phyloP scores from a whole-genome alignment of 92 coral and sea anemone species.

The Umimayanthus kanabou region DNA sequence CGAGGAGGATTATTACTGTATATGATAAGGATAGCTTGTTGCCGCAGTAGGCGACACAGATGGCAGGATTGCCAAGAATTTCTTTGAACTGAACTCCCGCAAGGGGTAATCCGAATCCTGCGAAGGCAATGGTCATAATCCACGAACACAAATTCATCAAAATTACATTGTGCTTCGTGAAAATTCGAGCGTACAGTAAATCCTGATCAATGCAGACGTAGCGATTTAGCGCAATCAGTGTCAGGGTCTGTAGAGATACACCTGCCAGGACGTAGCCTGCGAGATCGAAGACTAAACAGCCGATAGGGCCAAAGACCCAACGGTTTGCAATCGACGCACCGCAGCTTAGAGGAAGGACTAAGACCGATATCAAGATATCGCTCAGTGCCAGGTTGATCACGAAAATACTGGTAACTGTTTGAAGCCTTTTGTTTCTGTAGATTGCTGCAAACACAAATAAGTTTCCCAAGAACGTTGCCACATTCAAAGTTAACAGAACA shows the following conservation, averaged over 20 bases:
- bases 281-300: conserved; percentile 9
- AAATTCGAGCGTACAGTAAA: background rate
- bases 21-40: background rate
- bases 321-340: conserved; percentile 19
- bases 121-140: background rate
- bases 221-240: conserved; percentile 11
- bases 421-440: conserved; percentile 13
- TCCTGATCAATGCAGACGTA: background rate
- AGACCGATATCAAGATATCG: conserved; percentile 4
- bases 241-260: conserved; percentile 4
- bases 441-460: conserved; percentile 7
- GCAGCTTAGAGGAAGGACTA: conserved; percentile 4
- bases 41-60: conserved; percentile 13
- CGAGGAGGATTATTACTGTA: background rate
- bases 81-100: conserved; percentile 17
- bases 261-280: conserved; percentile 11
- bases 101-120: conserved; percentile 1
- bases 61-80: background rate
- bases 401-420: conserved; percentile 10
- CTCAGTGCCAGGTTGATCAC: conserved; percentile 5
- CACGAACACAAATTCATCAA: conserved; percentile 12
- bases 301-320: background rate
- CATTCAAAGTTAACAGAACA: background rate
- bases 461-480: conserved; percentile 1
- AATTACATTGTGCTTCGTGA: conserved; percentile 4